A percentile compares a stretch with the other conserved stretches of the same genome.
phyloP scores from a whole-genome alignment of 2,888 invertebrate genomes.

The Cryptocephalus primarius region DNA sequence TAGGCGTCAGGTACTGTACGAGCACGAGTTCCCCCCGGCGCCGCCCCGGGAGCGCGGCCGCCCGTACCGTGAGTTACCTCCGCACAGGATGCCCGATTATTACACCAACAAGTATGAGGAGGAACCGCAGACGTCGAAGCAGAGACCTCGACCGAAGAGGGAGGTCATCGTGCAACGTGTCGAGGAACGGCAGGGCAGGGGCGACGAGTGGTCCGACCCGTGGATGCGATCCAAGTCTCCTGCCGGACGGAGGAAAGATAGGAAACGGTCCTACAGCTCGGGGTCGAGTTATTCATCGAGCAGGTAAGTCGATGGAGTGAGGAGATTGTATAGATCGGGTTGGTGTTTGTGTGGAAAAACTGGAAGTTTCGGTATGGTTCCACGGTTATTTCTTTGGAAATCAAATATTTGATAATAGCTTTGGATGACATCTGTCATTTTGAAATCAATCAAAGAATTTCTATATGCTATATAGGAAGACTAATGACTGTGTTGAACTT shows the following conservation, averaged over 20 bases:
- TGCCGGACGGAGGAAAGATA: constrained; percentile 38
- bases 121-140: constrained; percentile 22
- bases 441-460: no score
- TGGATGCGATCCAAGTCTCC: constrained; percentile 77
- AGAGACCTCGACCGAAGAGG: constrained; percentile 44
- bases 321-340: no score
- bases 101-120: constrained; percentile 40
- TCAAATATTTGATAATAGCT: no score
- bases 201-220: constrained; percentile 92
- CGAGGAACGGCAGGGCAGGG: constrained; percentile 36
- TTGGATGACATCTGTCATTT: no score
- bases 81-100: constrained; percentile 46
- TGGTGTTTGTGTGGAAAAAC: no score
- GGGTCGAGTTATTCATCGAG: constrained; percentile 58
- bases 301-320: constrained; percentile 34
- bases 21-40: constrained; percentile 30
- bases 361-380: no score
- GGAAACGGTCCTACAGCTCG: constrained; percentile 56
- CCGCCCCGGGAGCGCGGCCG: constrained; percentile 32
- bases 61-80: constrained; percentile 42
- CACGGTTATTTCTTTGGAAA: no score
- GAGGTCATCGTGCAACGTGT: constrained; percentile 65
- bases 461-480: no score
- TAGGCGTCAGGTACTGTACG: constrained; percentile 34
- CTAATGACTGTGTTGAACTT: no score